Base-by-base conservation (phyloP, 2,797 vertebrate genomes). In the Ataeniobius toweri region DNA sequence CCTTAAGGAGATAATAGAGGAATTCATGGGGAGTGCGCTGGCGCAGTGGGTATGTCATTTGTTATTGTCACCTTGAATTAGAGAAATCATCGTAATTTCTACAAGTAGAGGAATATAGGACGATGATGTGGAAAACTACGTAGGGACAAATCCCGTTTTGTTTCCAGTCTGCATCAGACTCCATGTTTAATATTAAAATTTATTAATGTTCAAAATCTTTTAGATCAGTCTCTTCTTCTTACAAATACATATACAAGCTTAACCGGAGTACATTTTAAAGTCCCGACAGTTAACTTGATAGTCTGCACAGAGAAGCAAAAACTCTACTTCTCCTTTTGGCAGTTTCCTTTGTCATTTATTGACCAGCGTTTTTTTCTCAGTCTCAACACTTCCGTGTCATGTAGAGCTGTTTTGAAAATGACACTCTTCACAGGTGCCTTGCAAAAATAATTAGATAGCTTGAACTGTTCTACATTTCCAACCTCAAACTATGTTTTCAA, bases 11-110 rank as follows among this genome's bases (percentile, higher is more conserved):
- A 94, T 92, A 88, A 92, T 96, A 93, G 94, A 96, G 76, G 95
- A 95, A 83, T 96, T 96, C 92, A 95, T 95, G 95, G 94, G 86
- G 83, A 94, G 95, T 84, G 92, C 95, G 77, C 85, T 96, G 92
- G 96, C 93, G 85, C 94, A 93, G 74, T 96, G 96, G 96, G 96
- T 96, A 95, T 61, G 92, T 94, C 86, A 88, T 91, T 89, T 85
- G 83, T 83, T 84, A 80, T 89, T 82, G 90, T 90, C 86, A 84
- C 78, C 82, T 81, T 79, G 68, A 78, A 65, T 77, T 78, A 46
- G 55, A 89, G 76, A 48, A 86, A 86, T 86, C 85, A 80, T 88
- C 82, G 82, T 84, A 18, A 44, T 83, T 88, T 86, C 56, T 63
- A 50, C 67, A 84, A 74, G 61, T 53, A 44, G 18, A 82, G 68